Conservation (phyloP, 2,888 invertebrate species). For the Cybosia mesomella region DNA sequence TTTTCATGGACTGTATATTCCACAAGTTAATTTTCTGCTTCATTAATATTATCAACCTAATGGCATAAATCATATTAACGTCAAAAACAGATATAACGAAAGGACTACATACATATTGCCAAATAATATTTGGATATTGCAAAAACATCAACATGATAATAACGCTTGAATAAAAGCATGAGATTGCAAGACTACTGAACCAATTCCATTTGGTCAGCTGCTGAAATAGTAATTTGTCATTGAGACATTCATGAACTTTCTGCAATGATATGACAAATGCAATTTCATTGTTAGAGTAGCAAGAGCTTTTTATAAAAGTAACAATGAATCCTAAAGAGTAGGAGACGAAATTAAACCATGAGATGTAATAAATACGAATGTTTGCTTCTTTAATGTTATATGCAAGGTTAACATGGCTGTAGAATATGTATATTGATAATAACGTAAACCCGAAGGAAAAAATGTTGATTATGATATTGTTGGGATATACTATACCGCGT, state of each 20-base stretch:
- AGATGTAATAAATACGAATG: background rate
- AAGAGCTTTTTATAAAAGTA: constrained; percentile 11
- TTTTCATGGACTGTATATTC: constrained; percentile 17
- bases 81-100: constrained; percentile 17
- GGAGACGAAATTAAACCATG: background rate
- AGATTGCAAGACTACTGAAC: background rate
- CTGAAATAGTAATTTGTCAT: background rate
- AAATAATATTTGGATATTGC: background rate
- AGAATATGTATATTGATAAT: background rate
- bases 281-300: constrained; percentile 12
- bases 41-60: constrained; percentile 21
- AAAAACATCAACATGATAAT: background rate
- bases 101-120: background rate
- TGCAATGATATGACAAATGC: constrained; percentile 25
- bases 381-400: background rate
- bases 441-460: constrained; percentile 10
- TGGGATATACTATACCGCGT: constrained; percentile 33
- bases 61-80: constrained; percentile 20
- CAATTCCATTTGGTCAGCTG: constrained; percentile 10
- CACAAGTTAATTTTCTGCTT: constrained; percentile 26
- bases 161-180: background rate
- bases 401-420: background rate
- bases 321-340: constrained; percentile 12
- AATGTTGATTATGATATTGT: constrained; percentile 1
- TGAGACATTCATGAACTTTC: constrained; percentile 19